Base-by-base conservation (phyloP, 2,888 invertebrate genomes). In the Pemphredon lugubris region DNA sequence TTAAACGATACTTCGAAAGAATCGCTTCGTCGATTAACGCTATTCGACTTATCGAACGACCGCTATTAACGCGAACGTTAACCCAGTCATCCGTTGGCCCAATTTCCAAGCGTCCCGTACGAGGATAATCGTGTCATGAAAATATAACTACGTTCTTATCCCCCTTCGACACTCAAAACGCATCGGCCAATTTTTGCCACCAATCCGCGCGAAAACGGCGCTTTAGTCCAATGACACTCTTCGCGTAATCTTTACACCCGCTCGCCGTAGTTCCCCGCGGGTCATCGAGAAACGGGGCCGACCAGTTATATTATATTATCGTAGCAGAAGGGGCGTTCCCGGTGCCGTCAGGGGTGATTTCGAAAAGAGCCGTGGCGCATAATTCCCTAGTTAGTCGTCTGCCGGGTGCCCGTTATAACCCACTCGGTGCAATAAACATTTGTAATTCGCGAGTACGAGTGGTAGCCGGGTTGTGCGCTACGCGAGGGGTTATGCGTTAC, bases 401-500 rank as follows among this genome's bases (percentile, higher is more conserved):
- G 68, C 79, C 70, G 69, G 77, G 57, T 79, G 77, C 72, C 67
- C 69, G 71, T 78, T 82, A 77, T 76, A 80, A 82, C 60, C 69
- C 66, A 60, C 76, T 76, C 67, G 59, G 60, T 30, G 80, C 71
- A 73, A 75, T 82, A 80, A 82, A 78, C 80, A 82, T 82, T 82
- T 78, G 82, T 75, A 82, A 82, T 82, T 80, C 69, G 73, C 74
- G 58, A 69, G 67, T 59, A 40, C 61, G 64, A 69, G 23, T 39
- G 63, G 45, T n/a, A 47, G 45, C 44, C 37, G 32, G 30, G 34
- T n/a, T 9, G 40, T 18, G 47, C 7, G 32, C 32, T 45, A 47
- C n/a, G n/a, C 11, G 30, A 9, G 30, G n/a, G 34, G 34, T 7
- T 34, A n/a, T n/a, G n/a, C 32, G 26, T 23, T 30, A 26, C 26